Evolutionary conservation across 1,140 invertebrate genomes (phyloP), one percentile per base, ranked within the genome.

Genomic region (Brachionus angularis): DNA sequence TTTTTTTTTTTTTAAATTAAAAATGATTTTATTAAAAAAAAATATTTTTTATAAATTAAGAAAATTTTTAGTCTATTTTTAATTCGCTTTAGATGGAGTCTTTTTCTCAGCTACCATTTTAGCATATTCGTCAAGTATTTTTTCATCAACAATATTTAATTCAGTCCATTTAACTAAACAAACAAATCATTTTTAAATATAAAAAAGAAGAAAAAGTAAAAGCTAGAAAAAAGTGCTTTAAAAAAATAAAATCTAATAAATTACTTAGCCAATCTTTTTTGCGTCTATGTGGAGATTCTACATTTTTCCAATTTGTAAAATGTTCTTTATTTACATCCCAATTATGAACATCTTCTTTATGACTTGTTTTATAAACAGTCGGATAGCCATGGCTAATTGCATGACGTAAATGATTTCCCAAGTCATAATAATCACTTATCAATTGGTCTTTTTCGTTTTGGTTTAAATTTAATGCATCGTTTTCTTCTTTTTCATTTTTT

Each of bases 251-350:
- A 44, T 47, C 46, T 16, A 44, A 16, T 18, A 33, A 47, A 18
- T 67, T 67, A 67, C 62, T 50, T 33, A 67, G 18, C 62, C 62
- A 67, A 21, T 67, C 62, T 8, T 29, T 67, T 42, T 50, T 46
- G n/a, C 62, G 39, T 36, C 62, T 67, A 23, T 67, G 62, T n/a
- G 42, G 62, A 21, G 62, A 34, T 2, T 34, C 36, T 16, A 47
- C 62, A 33, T 67, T 50, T 46, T 31, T 34, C 42, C 62, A 50
- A 31, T 42, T 50, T 50, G 46, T 42, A 16, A 67, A 27, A 29
- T 67, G 62, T 23, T 50, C 18, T 67, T 47, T 46, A 50, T 50
- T 67, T 50, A 67, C 62, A 31, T 67, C 62, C 23, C n/a, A 39
- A 47, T 31, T 67, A 33, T 67, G 47, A 16, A 50, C 27, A 47